These are phyloP conservation scores for Aradophagus sp. DNA, from an alignment of 1,140 invertebrate genomes.

Conservation along the genomic window DNA sequence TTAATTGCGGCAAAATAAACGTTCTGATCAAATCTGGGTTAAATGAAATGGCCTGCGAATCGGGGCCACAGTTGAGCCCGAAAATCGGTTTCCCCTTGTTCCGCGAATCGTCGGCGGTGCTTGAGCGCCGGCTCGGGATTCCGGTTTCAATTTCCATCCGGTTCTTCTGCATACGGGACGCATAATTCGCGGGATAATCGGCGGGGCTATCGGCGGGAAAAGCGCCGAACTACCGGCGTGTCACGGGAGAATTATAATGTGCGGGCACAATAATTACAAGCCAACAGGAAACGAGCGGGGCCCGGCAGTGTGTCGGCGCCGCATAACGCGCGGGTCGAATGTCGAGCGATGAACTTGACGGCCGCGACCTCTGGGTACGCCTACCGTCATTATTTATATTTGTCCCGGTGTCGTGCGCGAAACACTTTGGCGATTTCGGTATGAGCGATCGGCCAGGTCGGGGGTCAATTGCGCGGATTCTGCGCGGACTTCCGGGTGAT, in stretches of 20 bases:
- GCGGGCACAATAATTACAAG: constrained; percentile 43
- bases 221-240: constrained; percentile 28
- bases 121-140: too few relatives aligned
- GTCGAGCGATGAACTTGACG: constrained; percentile 52
- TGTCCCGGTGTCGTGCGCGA: too few relatives aligned
- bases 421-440: constrained; percentile 13
- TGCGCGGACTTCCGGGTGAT: constrained; percentile 25
- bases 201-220: constrained; percentile 16
- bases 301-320: constrained; percentile 41
- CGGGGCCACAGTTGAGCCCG: too few relatives aligned
- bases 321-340: constrained; percentile 48
- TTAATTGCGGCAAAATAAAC: too few relatives aligned
- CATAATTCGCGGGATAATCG: constrained; percentile 10
- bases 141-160: too few relatives aligned
- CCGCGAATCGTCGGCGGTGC: too few relatives aligned
- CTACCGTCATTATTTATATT: constrained; percentile 32
- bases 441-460: constrained; percentile 1
- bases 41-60: too few relatives aligned
- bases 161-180: background rate
- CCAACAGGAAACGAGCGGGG: constrained; percentile 29
- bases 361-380: constrained; percentile 29
- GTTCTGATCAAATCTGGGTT: too few relatives aligned
- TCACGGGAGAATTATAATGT: constrained; percentile 39
- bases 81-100: too few relatives aligned
- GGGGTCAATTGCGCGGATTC: constrained; percentile 28